These are phyloP conservation scores for Anguilla rostrata DNA, from an alignment of 2,113 vertebrate species.

Conservation along the genomic window DNA sequence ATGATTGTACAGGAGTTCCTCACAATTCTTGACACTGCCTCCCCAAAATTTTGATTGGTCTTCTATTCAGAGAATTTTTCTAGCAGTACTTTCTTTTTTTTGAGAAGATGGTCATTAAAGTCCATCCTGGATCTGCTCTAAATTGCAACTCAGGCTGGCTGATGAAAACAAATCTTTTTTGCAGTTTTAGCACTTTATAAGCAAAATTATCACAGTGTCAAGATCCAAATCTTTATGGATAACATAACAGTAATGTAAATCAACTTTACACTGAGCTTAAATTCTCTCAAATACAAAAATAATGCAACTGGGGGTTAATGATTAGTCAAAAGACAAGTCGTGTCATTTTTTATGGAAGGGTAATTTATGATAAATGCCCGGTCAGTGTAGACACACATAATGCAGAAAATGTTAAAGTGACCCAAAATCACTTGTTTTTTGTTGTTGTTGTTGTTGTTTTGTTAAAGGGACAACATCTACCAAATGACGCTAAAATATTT, in stretches of 20 bases:
- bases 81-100: no score
- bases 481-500: not conserved
- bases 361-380: not conserved
- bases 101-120: not conserved
- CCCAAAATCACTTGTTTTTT: no score
- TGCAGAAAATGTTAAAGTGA: not conserved
- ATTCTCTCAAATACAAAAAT: not conserved
- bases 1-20: not conserved
- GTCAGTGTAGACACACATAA: not conserved
- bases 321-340: no score
- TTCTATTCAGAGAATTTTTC: no score
- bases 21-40: not conserved
- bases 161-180: not conserved
- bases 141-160: no score
- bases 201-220: not conserved
- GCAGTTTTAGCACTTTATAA: not conserved
- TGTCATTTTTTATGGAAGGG: no score
- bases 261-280: not conserved
- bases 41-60: no score
- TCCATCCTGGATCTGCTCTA: no score
- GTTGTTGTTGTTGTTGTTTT: not conserved
- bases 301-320: no score
- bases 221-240: not conserved
- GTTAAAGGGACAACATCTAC: not conserved
- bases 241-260: not conserved